Percentiles rank a stretch among this genome's conserved stretches.
These are phyloP conservation scores for Morinoia aosen DNA, from an alignment of 2,888 invertebrate genomes.

Conservation along the genomic window DNA sequence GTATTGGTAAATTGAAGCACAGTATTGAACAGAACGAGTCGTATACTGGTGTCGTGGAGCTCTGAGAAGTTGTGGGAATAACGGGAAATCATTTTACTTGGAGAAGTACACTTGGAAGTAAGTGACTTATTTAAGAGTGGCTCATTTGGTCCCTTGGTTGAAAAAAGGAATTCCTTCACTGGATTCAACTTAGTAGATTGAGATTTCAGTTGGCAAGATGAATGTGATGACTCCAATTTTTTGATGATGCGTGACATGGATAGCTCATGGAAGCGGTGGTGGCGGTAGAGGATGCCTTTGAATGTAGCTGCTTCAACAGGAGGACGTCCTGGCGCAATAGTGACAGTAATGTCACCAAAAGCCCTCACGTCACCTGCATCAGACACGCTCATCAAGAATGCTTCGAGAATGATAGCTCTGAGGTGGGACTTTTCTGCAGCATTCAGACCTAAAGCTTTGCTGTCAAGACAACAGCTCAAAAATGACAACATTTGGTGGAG, in stretches of 20 bases:
- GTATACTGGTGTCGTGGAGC: not conserved
- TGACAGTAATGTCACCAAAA: conserved; percentile 60
- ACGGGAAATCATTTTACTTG: conserved; percentile 52
- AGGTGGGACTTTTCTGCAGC: conserved; percentile 59
- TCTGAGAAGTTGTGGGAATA: conserved; percentile 33
- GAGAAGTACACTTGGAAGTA: not conserved
- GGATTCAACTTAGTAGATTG: not conserved
- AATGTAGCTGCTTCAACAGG: conserved; percentile 53
- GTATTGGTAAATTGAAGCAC: not conserved
- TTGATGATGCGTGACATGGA: conserved; percentile 48
- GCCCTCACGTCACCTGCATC: conserved; percentile 49
- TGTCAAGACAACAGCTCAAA: conserved; percentile 48
- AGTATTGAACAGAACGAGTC: not conserved
- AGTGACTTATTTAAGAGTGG: not conserved
- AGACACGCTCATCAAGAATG: conserved; percentile 62
- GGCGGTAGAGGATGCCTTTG: conserved; percentile 60
- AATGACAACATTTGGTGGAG: conserved; percentile 56
- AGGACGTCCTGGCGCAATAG: conserved; percentile 49
- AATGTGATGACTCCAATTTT: not conserved
- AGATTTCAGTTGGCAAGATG: not conserved
- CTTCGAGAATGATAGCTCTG: conserved; percentile 57
- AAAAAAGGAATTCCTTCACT: not conserved
- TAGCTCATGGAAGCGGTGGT: not conserved
- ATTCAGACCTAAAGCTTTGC: conserved; percentile 59
- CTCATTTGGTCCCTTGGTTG: not conserved